Base-by-base conservation (phyloP, 2,113 vertebrate genomes). In the Xyrauchen texanus region DNA sequence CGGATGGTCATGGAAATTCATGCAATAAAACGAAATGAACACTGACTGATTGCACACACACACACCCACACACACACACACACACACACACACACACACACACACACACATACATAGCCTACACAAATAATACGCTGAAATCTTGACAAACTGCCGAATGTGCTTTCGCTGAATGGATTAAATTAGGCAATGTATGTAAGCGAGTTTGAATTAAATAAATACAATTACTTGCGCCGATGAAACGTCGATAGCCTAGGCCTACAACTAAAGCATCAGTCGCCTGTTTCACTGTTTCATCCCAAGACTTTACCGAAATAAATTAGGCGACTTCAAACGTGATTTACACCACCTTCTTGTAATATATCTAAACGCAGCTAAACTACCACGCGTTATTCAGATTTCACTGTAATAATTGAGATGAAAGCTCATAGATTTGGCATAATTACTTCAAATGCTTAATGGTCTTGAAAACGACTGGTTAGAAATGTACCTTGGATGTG, bases 401-500 rank as follows among this genome's bases (percentile, higher is more conserved):
- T 94, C 93, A 93, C 92, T 95, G 21, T 34, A 94, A 95, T 95
- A 95, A 95, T 94, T 91, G 93, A 94, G 94, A 95, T 95, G 94
- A 95, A 93, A 94, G 93, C 93, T 93, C 94, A 95, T 94, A 95
- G 93, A 95, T 95, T 94, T 94, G 93, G 92, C 93, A 94, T 95
- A 95, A 95, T 95, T 94, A 94, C 92, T 94, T 94, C 94, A 95
- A 94, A 94, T 34, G 93, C 94, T 93, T 93, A 94, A 95, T 94
- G 90, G 93, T 91, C 93, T 95, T 93, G 93, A 94, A 93, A 95
- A 96, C 94, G 92, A 94, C 89, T 95, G 92, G 91, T 95, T 94
- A 93, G 91, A 94, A 94, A 95, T 95, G 93, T 95, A 95, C 94
- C 94, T 94, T 94, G 95, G 95, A 93, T 95, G 94, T 95, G 94